Evolutionary conservation across 2,888 invertebrate genomes (phyloP), one percentile per base, ranked within the genome.

Genomic region (Meganola albula): DNA sequence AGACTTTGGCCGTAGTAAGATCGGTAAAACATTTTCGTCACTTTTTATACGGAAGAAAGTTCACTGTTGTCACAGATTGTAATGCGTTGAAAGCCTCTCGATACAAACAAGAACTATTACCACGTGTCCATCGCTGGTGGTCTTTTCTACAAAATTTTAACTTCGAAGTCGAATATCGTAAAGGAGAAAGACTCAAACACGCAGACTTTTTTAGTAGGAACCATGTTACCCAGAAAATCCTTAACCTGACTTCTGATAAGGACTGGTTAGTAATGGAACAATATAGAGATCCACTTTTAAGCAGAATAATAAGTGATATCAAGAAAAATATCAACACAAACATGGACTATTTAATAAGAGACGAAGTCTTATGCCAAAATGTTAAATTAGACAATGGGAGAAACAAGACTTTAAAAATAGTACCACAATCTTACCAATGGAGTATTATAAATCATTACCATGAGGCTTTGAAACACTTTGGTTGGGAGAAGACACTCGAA

Each of bases 201-300:
- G 27, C 18, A 7, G 30, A 28, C n/a, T 29, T 30, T 1, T 12
- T 34, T 6, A 28, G 34, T 14, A 20, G 34, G 6, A 29, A 34
- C 9, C 29, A 28, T n/a, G n/a, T 10, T 1, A 6, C 12, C 0
- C 20, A 8, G 13, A 1, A 12, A 1, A 9, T 35, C 2, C 8
- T 26, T 2, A n/a, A n/a, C n/a, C n/a, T 22, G n/a, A 30, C 26
- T 14, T 20, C 10, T 1, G n/a, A 28, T 24, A 10, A 24, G 9
- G 28, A 34, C 8, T 34, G 34, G 28, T 7, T 34, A 16, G 2
- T 27, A 10, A 27, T 20, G 4, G 2, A 11, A 13, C 27, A 27
- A n/a, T n/a, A n/a, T n/a, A n/a, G n/a, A n/a, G n/a, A n/a, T n/a
- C n/a, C n/a, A n/a, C n/a, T n/a, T n/a, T n/a, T n/a, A n/a, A n/a